These are phyloP conservation scores for Sebastes hubbsi DNA, from an alignment of 2,797 vertebrate genomes.

Conservation along the genomic window DNA sequence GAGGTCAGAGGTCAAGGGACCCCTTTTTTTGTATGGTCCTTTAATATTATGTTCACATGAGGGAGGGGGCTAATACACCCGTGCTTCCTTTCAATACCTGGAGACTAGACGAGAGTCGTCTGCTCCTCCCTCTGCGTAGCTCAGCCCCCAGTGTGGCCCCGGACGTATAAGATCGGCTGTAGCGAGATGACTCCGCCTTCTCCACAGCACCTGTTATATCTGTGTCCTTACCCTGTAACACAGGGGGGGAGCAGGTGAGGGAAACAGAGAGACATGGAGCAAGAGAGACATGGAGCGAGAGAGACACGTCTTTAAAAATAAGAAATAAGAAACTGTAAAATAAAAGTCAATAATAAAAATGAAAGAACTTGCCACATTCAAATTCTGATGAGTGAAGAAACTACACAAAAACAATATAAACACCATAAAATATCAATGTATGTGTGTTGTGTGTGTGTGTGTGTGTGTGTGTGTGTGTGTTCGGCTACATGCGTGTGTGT, in stretches of 20 bases:
- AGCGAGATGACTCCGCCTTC: slow-evolving; percentile 77
- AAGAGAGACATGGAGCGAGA: not conserved
- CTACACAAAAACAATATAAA: not conserved
- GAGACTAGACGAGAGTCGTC: slow-evolving; percentile 84
- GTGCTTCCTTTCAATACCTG: slow-evolving; percentile 68
- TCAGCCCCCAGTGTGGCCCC: slow-evolving; percentile 84
- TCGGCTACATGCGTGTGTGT: not conserved
- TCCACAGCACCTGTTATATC: slow-evolving; percentile 73
- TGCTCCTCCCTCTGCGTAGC: slow-evolving; percentile 79
- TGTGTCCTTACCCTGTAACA: slow-evolving; percentile 69
- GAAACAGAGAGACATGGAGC: not conserved
- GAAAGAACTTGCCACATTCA: not conserved
- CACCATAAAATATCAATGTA: not conserved
- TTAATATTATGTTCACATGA: not conserved
- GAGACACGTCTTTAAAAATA: not conserved
- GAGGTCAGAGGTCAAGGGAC: too few relatives aligned
- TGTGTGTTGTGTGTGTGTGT: not conserved
- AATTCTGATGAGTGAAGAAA: not conserved
- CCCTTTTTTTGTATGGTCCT: too few relatives aligned
- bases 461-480: not conserved
- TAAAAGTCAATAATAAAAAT: not conserved
- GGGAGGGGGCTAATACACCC: not conserved
- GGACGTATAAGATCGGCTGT: slow-evolving; percentile 84
- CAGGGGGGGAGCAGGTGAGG: not conserved
- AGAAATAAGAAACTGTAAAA: not conserved